Conservation (phyloP, 2,113 vertebrate species). For the Blennius ocellaris region DNA sequence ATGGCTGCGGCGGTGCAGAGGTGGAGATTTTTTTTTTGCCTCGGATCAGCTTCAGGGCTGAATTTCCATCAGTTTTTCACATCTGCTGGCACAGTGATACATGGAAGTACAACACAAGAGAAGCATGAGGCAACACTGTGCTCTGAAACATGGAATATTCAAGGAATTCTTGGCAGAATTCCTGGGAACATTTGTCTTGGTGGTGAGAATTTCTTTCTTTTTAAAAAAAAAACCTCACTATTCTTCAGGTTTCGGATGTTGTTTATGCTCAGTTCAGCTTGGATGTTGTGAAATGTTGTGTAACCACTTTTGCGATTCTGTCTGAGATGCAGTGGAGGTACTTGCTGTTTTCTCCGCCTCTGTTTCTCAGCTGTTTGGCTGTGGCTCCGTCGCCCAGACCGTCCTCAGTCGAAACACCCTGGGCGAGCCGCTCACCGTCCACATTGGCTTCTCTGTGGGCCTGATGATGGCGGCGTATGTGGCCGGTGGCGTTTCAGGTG, state of each 20-base stretch:
- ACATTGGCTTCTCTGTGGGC: conserved; percentile 89
- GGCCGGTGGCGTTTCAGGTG: conserved; percentile 93
- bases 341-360: conserved; percentile 3
- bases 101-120: conserved; percentile 72
- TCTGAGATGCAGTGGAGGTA: background rate
- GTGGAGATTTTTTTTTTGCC: conserved; percentile 52
- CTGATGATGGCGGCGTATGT: conserved; percentile 90
- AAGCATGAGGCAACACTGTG: conserved; percentile 87
- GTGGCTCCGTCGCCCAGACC: conserved; percentile 89
- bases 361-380: conserved; percentile 84
- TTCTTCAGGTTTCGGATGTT: background rate
- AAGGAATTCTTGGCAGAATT: conserved; percentile 94
- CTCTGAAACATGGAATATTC: conserved; percentile 87
- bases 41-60: conserved; percentile 36
- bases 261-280: background rate
- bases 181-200: conserved; percentile 92
- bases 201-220: conserved; percentile 75
- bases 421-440: conserved; percentile 85
- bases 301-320: background rate
- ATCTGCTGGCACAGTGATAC: conserved; percentile 36
- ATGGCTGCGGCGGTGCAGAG: conserved; percentile 57
- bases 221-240: background rate
- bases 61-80: conserved; percentile 38
- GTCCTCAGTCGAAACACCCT: conserved; percentile 88
- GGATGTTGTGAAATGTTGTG: background rate